Percentiles rank a stretch among this genome's conserved stretches.
Conservation (phyloP, 2,113 vertebrate genomes). For the Dasyurus viverrinus region DNA sequence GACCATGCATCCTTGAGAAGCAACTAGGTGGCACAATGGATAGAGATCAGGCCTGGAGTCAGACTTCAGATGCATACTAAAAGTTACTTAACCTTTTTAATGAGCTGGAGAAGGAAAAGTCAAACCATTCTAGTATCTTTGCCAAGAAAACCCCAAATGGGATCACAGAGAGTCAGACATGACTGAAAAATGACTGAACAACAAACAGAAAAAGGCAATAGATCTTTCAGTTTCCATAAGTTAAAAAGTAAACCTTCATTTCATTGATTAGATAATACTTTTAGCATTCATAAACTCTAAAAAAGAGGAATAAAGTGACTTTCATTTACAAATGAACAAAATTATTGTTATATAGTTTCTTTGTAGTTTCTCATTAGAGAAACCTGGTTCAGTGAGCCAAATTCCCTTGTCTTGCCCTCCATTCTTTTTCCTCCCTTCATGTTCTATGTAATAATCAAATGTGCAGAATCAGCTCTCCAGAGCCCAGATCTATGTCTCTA, state of each 20-base stretch:
- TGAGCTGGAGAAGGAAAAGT: not conserved
- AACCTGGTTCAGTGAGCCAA: not conserved
- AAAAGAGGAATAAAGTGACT: not conserved
- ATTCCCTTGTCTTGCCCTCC: not conserved
- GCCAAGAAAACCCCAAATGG: not conserved
- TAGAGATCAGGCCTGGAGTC: not conserved
- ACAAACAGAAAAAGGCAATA: not conserved
- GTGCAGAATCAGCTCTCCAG: not conserved
- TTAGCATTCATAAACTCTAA: not conserved
- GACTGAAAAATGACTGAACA: not conserved
- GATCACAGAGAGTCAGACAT: not conserved
- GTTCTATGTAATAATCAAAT: not conserved
- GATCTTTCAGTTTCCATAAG: too few species aligned
- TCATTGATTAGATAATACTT: not conserved
- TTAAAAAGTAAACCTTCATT: not conserved
- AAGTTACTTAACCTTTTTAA: not conserved
- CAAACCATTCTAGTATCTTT: not conserved
- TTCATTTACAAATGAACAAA: not conserved
- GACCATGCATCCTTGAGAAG: not conserved
- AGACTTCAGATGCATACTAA: not conserved
- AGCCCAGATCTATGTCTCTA: not conserved
- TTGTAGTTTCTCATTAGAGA: not conserved
- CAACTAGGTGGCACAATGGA: not conserved
- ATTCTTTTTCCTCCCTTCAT: not conserved
- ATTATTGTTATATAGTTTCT: not conserved